These are phyloP conservation scores for Petrolisthes manimaculis DNA, from an alignment of 2,888 invertebrate species.

Conservation along the genomic window DNA sequence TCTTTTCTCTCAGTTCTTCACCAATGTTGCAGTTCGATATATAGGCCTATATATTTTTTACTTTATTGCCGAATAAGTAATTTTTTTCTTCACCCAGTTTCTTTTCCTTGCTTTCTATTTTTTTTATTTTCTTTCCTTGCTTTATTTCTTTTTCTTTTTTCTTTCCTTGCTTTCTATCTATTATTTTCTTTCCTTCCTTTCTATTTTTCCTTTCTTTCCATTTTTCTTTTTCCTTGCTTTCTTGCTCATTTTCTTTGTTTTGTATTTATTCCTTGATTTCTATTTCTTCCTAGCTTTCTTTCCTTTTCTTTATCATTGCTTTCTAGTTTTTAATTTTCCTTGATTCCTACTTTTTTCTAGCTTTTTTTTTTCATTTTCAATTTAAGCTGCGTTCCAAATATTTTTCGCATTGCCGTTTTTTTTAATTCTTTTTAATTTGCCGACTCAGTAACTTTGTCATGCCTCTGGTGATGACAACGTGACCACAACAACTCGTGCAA, in stretches of 20 bases:
- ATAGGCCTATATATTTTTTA: too few species aligned
- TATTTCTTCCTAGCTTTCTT: background rate
- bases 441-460: too few species aligned
- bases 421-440: too few species aligned
- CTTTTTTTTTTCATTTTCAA: too few species aligned
- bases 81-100: background rate
- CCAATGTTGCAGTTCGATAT: background rate
- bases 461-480: too few species aligned
- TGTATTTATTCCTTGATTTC: background rate
- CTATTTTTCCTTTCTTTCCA: background rate
- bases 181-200: background rate
- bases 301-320: background rate
- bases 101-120: background rate
- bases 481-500: too few species aligned
- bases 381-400: too few species aligned
- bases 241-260: background rate
- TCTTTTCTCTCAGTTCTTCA: background rate
- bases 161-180: background rate
- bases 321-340: too few species aligned
- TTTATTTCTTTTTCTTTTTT: background rate
- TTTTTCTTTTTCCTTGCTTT: background rate
- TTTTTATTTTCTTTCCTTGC: background rate
- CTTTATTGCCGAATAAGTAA: too few species aligned
- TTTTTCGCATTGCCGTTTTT: too few species aligned
- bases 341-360: too few species aligned